Percentiles rank a stretch among this genome's conserved stretches.
Conservation (phyloP, 2,888 invertebrate genomes). For the Euzophera pinguis region DNA sequence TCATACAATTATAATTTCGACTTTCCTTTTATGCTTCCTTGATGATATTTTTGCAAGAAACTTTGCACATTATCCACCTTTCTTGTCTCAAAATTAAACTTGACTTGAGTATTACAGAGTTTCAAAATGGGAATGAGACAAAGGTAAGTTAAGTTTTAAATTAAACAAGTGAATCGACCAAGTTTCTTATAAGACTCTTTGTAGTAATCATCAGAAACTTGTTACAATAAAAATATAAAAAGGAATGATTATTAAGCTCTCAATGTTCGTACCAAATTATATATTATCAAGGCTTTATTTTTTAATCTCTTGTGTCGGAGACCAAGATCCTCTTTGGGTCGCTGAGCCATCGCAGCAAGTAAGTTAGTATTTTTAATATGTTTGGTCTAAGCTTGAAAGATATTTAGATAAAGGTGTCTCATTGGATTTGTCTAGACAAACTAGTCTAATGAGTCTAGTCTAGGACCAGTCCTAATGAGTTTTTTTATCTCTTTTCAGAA, state of each 20-base stretch:
- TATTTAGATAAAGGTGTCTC: too few relatives aligned
- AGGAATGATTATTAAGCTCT: background rate
- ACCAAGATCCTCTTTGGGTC: too few relatives aligned
- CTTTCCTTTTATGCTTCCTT: background rate
- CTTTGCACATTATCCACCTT: slow-evolving; percentile 7
- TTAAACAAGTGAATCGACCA: background rate
- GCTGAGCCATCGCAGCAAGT: too few relatives aligned
- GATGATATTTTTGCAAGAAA: slow-evolving; percentile 3
- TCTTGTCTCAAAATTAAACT: slow-evolving; percentile 2
- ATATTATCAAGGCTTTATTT: too few relatives aligned
- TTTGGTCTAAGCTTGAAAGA: too few relatives aligned
- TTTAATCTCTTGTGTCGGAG: too few relatives aligned
- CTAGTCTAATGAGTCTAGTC: too few relatives aligned
- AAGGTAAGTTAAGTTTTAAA: slow-evolving; percentile 3
- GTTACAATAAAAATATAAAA: background rate
- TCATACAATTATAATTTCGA: background rate
- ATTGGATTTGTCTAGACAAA: too few relatives aligned
- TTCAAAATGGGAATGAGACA: background rate
- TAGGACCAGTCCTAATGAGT: too few relatives aligned
- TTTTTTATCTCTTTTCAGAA: too few relatives aligned
- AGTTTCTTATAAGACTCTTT: slow-evolving; percentile 1
- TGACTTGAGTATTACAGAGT: slow-evolving; percentile 4
- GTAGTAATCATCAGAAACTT: background rate
- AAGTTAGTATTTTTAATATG: too few relatives aligned
- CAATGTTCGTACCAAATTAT: too few relatives aligned